A percentile compares a stretch with the other conserved stretches of the same genome.
Conservation (phyloP, 2,888 invertebrate genomes). For the Scaptomyza cyrtandrae region DNA sequence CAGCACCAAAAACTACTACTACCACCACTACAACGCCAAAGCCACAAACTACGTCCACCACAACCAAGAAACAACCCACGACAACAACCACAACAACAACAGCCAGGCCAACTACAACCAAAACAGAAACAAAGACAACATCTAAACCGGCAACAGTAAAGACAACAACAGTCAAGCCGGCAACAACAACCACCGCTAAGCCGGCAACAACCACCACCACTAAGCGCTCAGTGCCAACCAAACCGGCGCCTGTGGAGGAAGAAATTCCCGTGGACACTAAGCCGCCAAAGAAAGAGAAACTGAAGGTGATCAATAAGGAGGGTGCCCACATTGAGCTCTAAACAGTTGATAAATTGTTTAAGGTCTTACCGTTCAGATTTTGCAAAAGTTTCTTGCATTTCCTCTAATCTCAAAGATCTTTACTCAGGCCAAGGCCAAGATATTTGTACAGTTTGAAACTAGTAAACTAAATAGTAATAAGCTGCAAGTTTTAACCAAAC, state of each 20-base stretch:
- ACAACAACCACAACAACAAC: slow-evolving; percentile 41
- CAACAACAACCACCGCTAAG: slow-evolving; percentile 55
- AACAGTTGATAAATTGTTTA: slow-evolving; percentile 23
- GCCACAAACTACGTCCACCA: slow-evolving; percentile 42
- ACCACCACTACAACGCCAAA: slow-evolving; percentile 52
- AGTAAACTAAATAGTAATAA: slow-evolving; percentile 45
- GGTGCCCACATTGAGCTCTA: slow-evolving; percentile 85
- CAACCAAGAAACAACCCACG: slow-evolving; percentile 52
- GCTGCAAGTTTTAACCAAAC: slow-evolving; percentile 28
- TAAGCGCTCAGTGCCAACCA: slow-evolving; percentile 76
- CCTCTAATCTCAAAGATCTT: neutral
- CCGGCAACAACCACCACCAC: slow-evolving; percentile 58
- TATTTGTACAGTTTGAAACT: slow-evolving; percentile 41
- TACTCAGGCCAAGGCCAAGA: slow-evolving; percentile 30
- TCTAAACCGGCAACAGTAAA: slow-evolving; percentile 47
- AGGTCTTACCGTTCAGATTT: slow-evolving; percentile 15
- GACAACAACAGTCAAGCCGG: slow-evolving; percentile 62
- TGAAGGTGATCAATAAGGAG: slow-evolving; percentile 87
- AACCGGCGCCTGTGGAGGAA: slow-evolving; percentile 86
- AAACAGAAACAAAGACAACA: slow-evolving; percentile 27
- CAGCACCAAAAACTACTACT: slow-evolving; percentile 60
- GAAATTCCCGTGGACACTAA: slow-evolving; percentile 86
- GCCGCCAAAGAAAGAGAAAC: slow-evolving; percentile 86
- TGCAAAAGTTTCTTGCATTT: slow-evolving; percentile 17
- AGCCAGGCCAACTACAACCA: slow-evolving; percentile 67